Evolutionary conservation across 2,797 vertebrate genomes (phyloP).

Genomic region (Anabacerthia variegaticeps): DNA sequence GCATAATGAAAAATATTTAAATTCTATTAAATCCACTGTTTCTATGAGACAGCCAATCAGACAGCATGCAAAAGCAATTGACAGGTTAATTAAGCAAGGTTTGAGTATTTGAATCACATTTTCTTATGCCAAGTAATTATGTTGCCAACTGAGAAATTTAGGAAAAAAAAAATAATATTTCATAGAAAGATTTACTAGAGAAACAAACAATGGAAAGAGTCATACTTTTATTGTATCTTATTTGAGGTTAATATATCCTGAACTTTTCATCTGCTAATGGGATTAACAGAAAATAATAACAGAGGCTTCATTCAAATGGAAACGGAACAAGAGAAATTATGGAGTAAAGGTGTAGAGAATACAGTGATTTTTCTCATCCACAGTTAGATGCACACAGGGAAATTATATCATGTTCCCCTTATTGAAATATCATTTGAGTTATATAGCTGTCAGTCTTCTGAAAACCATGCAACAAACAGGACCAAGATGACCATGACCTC

Average conservation of each 20-base stretch:
- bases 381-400: background rate
- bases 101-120: background rate
- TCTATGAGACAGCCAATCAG: background rate
- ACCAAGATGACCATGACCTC: conserved; percentile 16
- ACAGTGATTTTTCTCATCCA: background rate
- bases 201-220: background rate
- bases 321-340: background rate
- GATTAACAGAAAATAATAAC: background rate
- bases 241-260: background rate
- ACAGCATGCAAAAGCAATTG: background rate
- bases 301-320: background rate
- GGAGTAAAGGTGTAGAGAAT: background rate
- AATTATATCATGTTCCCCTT: background rate
- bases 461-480: background rate
- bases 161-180: background rate
- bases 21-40: conserved; percentile 1
- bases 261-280: background rate
- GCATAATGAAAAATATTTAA: background rate
- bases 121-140: background rate
- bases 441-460: background rate
- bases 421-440: background rate
- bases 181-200: background rate
- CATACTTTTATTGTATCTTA: background rate
- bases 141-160: background rate
- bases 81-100: background rate